Evolutionary conservation across 2,113 vertebrate genomes (phyloP).

Genomic region (Macroglossus sobrinus): DNA sequence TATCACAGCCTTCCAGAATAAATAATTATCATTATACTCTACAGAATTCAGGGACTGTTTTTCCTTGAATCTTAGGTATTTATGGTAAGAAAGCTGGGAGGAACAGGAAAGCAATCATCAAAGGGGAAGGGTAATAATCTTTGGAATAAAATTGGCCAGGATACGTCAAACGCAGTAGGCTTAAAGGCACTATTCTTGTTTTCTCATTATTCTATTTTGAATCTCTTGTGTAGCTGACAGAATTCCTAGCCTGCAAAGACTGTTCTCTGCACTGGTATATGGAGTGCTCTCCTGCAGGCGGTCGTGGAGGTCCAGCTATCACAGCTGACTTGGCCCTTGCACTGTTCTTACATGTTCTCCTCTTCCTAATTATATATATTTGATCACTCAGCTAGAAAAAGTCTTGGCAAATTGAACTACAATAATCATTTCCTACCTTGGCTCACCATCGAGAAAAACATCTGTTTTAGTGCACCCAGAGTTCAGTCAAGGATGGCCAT

Average conservation of each 20-base stretch:
- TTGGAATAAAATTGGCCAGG: slow-evolving; percentile 10
- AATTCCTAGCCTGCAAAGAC: background rate
- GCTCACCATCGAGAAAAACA: slow-evolving; percentile 12
- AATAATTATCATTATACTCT: background rate
- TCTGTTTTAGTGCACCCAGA: background rate
- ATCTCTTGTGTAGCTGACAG: background rate
- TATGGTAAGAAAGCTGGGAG: background rate
- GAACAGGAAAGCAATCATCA: background rate
- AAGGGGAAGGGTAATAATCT: background rate
- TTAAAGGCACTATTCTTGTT: background rate
- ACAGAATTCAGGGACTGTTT: background rate
- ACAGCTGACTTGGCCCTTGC: background rate
- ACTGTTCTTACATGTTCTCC: background rate
- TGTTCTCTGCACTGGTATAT: background rate
- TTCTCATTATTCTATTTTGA: background rate
- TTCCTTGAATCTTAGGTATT: slow-evolving; percentile 4
- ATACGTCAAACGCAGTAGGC: background rate
- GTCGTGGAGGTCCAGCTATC: background rate
- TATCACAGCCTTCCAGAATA: background rate
- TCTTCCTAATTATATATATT: slow-evolving; percentile 21
- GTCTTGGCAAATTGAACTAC: slow-evolving; percentile 28
- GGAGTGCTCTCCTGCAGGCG: background rate
- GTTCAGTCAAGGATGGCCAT: background rate
- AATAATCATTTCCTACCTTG: background rate
- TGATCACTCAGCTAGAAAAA: slow-evolving; percentile 55